Conservation (phyloP, 1,140 invertebrate species). For the Drosophila lowei region DNA sequence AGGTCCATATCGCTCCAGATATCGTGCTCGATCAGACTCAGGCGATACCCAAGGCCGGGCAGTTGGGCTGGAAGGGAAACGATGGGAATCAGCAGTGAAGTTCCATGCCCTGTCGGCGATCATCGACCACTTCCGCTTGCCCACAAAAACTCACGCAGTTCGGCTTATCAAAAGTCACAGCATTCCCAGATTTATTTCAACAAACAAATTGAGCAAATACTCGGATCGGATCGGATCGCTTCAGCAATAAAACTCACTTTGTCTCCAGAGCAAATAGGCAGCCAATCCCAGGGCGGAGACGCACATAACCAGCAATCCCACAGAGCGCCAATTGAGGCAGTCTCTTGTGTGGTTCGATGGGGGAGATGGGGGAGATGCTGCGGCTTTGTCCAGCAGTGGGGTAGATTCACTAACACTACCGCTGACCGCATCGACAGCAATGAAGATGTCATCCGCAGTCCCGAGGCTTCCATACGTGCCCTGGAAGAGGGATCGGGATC, state of each 20-base stretch:
- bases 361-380: not conserved
- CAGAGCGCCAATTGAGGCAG: slow-evolving; percentile 63
- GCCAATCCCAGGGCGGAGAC: slow-evolving; percentile 42
- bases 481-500: not conserved
- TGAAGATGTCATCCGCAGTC: slow-evolving; percentile 4
- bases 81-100: slow-evolving; percentile 24
- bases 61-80: slow-evolving; percentile 34
- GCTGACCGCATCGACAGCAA: slow-evolving; percentile 7
- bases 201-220: slow-evolving; percentile 16
- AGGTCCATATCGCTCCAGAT: slow-evolving; percentile 57
- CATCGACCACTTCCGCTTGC: slow-evolving; percentile 31
- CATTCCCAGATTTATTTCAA: slow-evolving; percentile 27
- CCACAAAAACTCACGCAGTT: slow-evolving; percentile 9
- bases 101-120: not conserved
- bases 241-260: slow-evolving; percentile 60
- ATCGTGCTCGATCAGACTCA: slow-evolving; percentile 67
- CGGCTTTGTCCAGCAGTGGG: slow-evolving; percentile 47
- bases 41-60: slow-evolving; percentile 46
- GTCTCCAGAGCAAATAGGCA: slow-evolving; percentile 64
- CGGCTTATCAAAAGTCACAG: slow-evolving; percentile 34
- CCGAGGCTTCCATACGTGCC: slow-evolving; percentile 10
- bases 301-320: slow-evolving; percentile 55
- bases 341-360: slow-evolving; percentile 36
- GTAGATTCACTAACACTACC: slow-evolving; percentile 47
- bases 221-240: not conserved